A percentile compares a stretch with the other conserved stretches of the same genome.
phyloP scores from a whole-genome alignment of 2,113 vertebrate species.

The Symphodus melops region DNA sequence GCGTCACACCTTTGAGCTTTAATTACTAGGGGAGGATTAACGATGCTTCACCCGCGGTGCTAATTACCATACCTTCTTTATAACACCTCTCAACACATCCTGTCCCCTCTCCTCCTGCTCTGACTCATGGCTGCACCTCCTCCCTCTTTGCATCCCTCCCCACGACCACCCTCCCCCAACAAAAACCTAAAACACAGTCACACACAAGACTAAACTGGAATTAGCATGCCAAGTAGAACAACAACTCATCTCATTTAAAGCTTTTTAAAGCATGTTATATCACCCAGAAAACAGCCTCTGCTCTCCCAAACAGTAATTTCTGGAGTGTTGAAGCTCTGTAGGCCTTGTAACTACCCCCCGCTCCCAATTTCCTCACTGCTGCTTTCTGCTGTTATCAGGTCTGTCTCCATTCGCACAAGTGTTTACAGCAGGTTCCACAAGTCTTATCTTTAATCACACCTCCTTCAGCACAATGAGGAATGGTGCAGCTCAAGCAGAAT shows the following conservation, averaged over 20 bases:
- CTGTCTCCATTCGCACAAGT: slow-evolving; percentile 69
- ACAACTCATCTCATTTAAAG: slow-evolving; percentile 65
- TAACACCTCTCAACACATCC: slow-evolving; percentile 75
- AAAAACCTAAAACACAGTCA: not conserved
- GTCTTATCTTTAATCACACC: slow-evolving; percentile 66
- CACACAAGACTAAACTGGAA: slow-evolving; percentile 54
- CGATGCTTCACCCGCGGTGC: slow-evolving; percentile 75
- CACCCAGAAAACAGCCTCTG: slow-evolving; percentile 66
- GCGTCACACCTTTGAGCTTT: slow-evolving; percentile 78
- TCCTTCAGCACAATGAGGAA: slow-evolving; percentile 55
- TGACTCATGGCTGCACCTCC: slow-evolving; percentile 53
- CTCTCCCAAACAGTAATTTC: slow-evolving; percentile 67
- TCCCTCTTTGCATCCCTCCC: slow-evolving; percentile 18
- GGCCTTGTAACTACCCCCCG: slow-evolving; percentile 57
- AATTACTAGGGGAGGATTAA: slow-evolving; percentile 84
- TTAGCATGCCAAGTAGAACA: slow-evolving; percentile 67
- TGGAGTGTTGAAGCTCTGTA: slow-evolving; percentile 56
- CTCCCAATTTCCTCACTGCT: slow-evolving; percentile 71
- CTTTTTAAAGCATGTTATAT: slow-evolving; percentile 67
- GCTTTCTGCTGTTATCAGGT: slow-evolving; percentile 69
- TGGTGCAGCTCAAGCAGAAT: slow-evolving; percentile 46
- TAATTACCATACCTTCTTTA: slow-evolving; percentile 81
- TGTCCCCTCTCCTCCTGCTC: slow-evolving; percentile 49
- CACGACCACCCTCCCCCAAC: not conserved
- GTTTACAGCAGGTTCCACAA: slow-evolving; percentile 62